Conservation (phyloP, 2,888 invertebrate genomes). For the Arctia plantaginis region DNA sequence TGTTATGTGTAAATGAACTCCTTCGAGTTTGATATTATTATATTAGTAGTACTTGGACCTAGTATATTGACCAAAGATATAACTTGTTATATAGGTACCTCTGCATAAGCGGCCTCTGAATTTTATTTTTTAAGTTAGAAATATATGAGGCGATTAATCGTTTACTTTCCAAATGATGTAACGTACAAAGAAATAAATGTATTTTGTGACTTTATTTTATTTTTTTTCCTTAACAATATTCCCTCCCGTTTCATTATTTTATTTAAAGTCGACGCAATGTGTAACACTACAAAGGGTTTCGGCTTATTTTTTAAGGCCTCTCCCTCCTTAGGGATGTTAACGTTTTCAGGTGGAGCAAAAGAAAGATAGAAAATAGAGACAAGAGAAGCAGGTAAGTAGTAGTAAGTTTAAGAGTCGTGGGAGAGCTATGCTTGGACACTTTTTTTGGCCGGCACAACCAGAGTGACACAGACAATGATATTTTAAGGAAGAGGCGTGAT, state of each 20-base stretch:
- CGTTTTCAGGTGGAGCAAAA: too few species aligned
- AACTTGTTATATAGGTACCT: not conserved
- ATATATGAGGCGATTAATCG: not conserved
- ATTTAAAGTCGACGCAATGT: not conserved
- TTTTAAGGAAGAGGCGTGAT: too few species aligned
- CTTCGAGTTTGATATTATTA: not conserved
- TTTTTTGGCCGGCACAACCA: too few species aligned
- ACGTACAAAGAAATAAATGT: not conserved
- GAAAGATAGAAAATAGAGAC: too few species aligned
- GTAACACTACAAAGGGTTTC: not conserved
- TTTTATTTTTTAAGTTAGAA: not conserved
- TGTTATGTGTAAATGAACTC: not conserved
- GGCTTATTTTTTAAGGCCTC: too few species aligned
- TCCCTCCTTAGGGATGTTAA: too few species aligned
- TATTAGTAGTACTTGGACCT: not conserved
- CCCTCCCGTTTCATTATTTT: not conserved
- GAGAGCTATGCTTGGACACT: too few species aligned
- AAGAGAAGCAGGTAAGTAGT: too few species aligned
- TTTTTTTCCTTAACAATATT: not conserved
- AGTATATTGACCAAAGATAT: not conserved
- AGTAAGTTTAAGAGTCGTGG: too few species aligned
- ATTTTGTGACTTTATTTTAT: not conserved
- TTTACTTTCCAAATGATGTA: not conserved
- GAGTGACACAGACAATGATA: too few species aligned
- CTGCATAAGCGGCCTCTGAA: not conserved